phyloP scores from a whole-genome alignment of 2,113 vertebrate species.

The Heterocephalus glaber region DNA sequence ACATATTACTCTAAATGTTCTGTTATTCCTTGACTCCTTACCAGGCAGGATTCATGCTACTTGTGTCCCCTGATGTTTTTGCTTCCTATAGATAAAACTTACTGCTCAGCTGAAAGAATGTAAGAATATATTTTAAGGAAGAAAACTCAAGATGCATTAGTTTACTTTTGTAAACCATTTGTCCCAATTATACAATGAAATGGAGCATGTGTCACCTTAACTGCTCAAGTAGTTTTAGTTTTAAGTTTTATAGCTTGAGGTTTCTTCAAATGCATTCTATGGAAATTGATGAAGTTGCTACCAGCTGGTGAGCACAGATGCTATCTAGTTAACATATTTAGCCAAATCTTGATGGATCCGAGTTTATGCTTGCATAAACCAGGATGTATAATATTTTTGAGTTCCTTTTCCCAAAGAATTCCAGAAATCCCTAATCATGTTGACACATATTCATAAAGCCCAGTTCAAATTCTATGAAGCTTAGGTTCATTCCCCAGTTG shows the following conservation, averaged over 20 bases:
- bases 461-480: background rate
- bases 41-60: background rate
- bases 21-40: background rate
- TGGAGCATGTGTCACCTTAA: conserved; percentile 29
- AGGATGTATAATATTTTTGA: conserved; percentile 49
- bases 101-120: background rate
- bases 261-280: conserved; percentile 49
- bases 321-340: conserved; percentile 60
- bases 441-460: background rate
- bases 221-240: conserved; percentile 29
- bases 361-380: conserved; percentile 53
- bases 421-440: conserved; percentile 1
- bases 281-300: conserved; percentile 30
- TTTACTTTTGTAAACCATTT: background rate
- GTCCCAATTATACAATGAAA: conserved; percentile 45
- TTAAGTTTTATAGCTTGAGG: conserved; percentile 52
- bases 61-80: background rate
- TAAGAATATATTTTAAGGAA: background rate
- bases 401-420: conserved; percentile 15
- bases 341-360: conserved; percentile 53
- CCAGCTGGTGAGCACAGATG: conserved; percentile 56
- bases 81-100: background rate
- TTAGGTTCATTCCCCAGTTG: background rate
- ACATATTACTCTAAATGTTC: background rate
- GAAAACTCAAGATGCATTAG: background rate